phyloP scores from a whole-genome alignment of 1,140 invertebrate species.

The Hylaeus anthracinus region DNA sequence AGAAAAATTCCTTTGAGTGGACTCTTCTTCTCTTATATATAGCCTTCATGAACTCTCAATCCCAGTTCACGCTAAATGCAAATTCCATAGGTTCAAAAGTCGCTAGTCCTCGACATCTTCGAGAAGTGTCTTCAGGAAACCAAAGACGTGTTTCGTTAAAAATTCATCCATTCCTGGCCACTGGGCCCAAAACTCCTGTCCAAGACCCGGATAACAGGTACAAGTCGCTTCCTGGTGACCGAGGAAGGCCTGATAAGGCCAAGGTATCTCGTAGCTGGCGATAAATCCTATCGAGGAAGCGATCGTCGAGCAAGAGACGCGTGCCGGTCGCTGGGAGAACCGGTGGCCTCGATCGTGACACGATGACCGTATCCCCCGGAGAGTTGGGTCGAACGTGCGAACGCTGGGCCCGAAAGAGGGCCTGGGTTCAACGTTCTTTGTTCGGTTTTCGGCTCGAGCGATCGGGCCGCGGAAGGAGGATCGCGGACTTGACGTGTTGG shows the following conservation, averaged over 20 bases:
- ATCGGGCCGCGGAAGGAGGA: conserved; percentile 35
- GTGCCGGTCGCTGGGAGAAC: conserved; percentile 7
- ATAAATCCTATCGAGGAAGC: conserved; percentile 39
- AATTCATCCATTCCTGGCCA: background rate
- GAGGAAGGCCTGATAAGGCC: background rate
- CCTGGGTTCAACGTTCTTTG: conserved; percentile 50
- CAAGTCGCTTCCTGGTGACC: conserved; percentile 7
- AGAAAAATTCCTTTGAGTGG: no score
- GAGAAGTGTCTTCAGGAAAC: no score
- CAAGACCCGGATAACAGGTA: background rate
- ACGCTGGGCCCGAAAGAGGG: conserved; percentile 35
- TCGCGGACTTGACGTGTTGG: conserved; percentile 55
- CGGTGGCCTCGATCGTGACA: conserved; percentile 41
- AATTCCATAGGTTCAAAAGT: no score
- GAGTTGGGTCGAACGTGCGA: conserved; percentile 32
- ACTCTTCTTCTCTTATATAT: no score
- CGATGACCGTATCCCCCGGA: conserved; percentile 33
- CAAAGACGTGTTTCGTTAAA: no score
- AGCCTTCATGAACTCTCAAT: no score
- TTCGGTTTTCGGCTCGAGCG: conserved; percentile 46
- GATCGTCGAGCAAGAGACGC: conserved; percentile 30
- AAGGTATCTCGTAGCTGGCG: background rate
- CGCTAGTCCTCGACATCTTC: no score
- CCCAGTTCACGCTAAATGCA: no score
- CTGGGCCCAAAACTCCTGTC: background rate